These are phyloP conservation scores for Pseudomyrmex sp. DNA, from an alignment of 1,140 invertebrate genomes.

Conservation along the genomic window DNA sequence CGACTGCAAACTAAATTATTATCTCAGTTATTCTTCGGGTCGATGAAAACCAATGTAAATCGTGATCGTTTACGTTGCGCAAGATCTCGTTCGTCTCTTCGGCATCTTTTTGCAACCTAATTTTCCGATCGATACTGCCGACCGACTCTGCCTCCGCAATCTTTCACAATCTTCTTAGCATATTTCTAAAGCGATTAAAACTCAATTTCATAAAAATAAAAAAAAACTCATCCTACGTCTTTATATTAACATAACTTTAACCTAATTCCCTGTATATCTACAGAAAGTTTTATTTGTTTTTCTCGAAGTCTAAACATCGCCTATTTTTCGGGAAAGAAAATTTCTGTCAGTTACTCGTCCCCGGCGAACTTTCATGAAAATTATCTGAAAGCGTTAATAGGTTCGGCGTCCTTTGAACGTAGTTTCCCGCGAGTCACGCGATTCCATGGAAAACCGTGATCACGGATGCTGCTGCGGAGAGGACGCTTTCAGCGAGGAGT, in stretches of 20 bases:
- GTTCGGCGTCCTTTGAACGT: not conserved
- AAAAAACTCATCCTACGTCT: too few relatives aligned
- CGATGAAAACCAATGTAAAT: constrained; percentile 18
- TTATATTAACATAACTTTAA: too few relatives aligned
- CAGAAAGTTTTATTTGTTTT: not conserved
- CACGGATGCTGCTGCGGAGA: constrained; percentile 59
- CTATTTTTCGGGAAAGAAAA: too few relatives aligned
- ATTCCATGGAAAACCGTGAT: constrained; percentile 13
- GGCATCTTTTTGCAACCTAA: constrained; percentile 23
- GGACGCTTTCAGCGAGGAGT: constrained; percentile 51
- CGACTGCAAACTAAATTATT: not conserved
- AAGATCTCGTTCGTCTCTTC: constrained; percentile 24
- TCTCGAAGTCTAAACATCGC: too few relatives aligned
- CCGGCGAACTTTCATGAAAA: not conserved
- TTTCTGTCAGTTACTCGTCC: not conserved
- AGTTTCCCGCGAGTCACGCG: constrained; percentile 29
- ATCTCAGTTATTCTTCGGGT: not conserved
- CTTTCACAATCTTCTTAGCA: constrained; percentile 3
- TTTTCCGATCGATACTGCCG: constrained; percentile 9
- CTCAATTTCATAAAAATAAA: too few relatives aligned
- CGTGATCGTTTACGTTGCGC: not conserved
- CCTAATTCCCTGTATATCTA: not conserved
- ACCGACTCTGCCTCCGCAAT: not conserved
- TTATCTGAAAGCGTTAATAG: not conserved
- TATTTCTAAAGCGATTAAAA: too few relatives aligned